Evolutionary conservation across 2,888 invertebrate species (phyloP).

Genomic region (Eustalomyia histrio): DNA sequence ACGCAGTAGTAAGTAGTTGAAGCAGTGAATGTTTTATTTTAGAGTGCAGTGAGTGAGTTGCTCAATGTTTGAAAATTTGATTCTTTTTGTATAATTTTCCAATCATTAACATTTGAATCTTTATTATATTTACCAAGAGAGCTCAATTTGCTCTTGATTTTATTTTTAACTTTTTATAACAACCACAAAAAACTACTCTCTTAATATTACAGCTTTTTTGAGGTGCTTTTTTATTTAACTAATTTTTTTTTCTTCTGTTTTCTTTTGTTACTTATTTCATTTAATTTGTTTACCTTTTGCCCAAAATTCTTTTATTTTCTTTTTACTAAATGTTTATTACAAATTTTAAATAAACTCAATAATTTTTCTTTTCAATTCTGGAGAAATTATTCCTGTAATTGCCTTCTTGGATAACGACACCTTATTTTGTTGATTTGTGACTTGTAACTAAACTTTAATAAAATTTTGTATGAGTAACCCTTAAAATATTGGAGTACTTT

Average conservation of each 20-base stretch:
- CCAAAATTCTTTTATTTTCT: constrained; percentile 16
- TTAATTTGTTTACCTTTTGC: neutral
- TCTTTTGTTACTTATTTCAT: neutral
- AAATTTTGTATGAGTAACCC: constrained; percentile 28
- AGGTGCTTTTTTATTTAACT: neutral
- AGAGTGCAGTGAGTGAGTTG: constrained; percentile 32
- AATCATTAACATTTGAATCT: constrained; percentile 15
- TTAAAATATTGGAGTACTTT: constrained; percentile 32
- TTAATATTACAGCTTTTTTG: neutral
- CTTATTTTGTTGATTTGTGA: constrained; percentile 28
- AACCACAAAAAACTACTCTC: constrained; percentile 3
- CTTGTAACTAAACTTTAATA: constrained; percentile 27
- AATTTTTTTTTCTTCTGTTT: neutral
- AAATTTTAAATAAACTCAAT: neutral
- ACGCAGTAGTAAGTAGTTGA: constrained; percentile 11
- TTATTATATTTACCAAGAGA: neutral
- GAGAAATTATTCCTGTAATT: neutral
- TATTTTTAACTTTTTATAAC: neutral
- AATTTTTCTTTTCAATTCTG: neutral
- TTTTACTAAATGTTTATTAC: neutral
- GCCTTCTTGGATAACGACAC: constrained; percentile 10
- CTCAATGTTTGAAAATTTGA: constrained; percentile 14
- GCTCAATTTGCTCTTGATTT: constrained; percentile 11
- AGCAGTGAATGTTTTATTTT: constrained; percentile 18
- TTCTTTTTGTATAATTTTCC: constrained; percentile 14